These are phyloP conservation scores for Antheraea assamensis DNA, from an alignment of 2,888 invertebrate species.

Conservation along the genomic window DNA sequence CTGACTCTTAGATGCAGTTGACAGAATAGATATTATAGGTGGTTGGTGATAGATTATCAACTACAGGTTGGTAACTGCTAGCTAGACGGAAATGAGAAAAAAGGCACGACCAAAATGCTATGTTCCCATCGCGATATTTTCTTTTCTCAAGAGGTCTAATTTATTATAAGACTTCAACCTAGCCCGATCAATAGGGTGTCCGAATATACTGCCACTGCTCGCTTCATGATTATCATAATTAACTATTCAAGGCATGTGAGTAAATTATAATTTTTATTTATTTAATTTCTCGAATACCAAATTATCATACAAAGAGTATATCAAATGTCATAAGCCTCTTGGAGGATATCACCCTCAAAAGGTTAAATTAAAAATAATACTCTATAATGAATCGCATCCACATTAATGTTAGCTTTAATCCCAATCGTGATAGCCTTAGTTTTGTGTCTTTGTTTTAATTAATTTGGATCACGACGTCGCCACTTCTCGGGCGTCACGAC, in stretches of 20 bases:
- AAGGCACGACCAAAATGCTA: too few species aligned
- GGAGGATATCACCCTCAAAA: neutral
- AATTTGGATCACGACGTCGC: constrained; percentile 82
- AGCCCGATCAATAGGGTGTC: too few species aligned
- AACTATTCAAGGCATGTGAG: neutral
- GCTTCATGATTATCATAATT: neutral
- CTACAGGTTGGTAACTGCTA: too few species aligned
- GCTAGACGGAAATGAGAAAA: too few species aligned
- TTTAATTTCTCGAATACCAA: neutral
- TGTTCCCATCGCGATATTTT: too few species aligned
- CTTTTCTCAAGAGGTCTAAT: too few species aligned
- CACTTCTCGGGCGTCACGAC: constrained; percentile 78
- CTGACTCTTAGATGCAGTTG: too few species aligned
- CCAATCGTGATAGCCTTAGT: constrained; percentile 77
- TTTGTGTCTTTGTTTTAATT: constrained; percentile 80
- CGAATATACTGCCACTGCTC: too few species aligned
- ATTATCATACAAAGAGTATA: neutral
- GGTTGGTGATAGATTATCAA: too few species aligned
- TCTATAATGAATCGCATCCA: constrained; percentile 50
- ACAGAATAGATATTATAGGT: too few species aligned
- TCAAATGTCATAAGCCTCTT: neutral
- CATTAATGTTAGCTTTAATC: constrained; percentile 51
- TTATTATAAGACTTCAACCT: too few species aligned
- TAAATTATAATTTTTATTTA: neutral
- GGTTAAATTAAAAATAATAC: constrained; percentile 2